Evolutionary conservation across 1,140 invertebrate species (phyloP).

Genomic region (Caerostris darwini): DNA sequence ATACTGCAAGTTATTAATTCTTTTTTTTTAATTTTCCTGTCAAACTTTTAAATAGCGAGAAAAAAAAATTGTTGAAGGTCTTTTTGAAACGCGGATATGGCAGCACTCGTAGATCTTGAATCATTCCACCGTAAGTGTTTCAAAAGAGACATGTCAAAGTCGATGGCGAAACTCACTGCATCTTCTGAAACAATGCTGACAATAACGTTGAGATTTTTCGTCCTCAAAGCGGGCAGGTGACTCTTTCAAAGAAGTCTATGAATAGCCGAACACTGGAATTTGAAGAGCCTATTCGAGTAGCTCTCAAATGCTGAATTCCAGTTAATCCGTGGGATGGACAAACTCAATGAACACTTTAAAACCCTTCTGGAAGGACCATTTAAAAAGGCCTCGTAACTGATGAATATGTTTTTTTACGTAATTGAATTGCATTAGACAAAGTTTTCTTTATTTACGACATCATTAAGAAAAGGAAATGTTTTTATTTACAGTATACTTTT

Average conservation of each 20-base stretch:
- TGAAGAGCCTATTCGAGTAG: background rate
- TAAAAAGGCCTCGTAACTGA: too few species aligned
- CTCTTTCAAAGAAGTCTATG: background rate
- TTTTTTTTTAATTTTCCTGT: too few species aligned
- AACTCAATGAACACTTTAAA: background rate
- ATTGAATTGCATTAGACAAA: too few species aligned
- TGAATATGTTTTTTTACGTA: too few species aligned
- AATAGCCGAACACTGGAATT: background rate
- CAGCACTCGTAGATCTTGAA: background rate
- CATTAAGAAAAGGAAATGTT: too few species aligned
- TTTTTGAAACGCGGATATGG: background rate
- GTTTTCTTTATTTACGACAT: too few species aligned
- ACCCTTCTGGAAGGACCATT: too few species aligned
- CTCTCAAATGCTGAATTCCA: background rate
- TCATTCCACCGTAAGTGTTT: background rate
- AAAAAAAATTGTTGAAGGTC: background rate
- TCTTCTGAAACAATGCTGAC: background rate
- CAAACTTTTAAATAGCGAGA: too few species aligned
- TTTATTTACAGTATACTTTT: too few species aligned
- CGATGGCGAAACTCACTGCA: background rate
- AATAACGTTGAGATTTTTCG: background rate
- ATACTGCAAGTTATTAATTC: too few species aligned
- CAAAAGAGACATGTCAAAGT: background rate
- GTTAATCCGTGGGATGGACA: background rate
- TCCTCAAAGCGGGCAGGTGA: background rate